Base-by-base conservation (phyloP, 2,113 vertebrate genomes). In the Hylia prasina region DNA sequence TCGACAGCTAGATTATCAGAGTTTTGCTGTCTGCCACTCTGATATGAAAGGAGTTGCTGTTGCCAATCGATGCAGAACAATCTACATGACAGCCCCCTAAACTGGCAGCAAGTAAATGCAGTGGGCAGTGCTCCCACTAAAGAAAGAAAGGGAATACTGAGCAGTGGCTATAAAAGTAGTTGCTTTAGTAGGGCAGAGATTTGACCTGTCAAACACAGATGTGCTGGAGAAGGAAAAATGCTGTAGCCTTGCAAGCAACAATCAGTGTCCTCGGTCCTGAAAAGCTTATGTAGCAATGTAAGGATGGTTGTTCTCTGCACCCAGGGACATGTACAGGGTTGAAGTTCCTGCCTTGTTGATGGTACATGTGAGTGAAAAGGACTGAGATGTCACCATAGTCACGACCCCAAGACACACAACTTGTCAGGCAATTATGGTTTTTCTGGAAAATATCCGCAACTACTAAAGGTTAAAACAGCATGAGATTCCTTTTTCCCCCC, bases 21-120 rank as follows among this genome's bases (percentile, higher is more conserved):
- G 85, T 88, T 94, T 87, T 92, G 71, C 90, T 94, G 47, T 89
- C 68, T 93, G 95, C 79, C 93, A 80, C 60, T 91, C 82, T 14
- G 31, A 83, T 87, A 85, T 15, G 68, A 86, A 91, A 88, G 50
- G 17, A 85, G 47, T 56, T 88, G 63, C 91, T 77, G 75, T 11
- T 93, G 71, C 88, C 71, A 70, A 70, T 56, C 0, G 35, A 85
- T 82, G 92, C 90, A 96, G 93, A 97, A 97, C 89, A 69, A 95
- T 93, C 93, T 87, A 83, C 44, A 9, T 90, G 96, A 95, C 93
- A 93, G 85, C 35, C 82, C 50, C 57, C 60, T 95, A 82, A 91
- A 91, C 66, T 78, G 75, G 71, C 75, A 94, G 82, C 63, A 82
- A 79, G 66, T 48, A 70, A 88, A 77, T 44, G 87, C 70, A 91